A percentile compares a stretch with the other conserved stretches of the same genome.
These are phyloP conservation scores for Coptodon bakossiorum DNA, from an alignment of 2,113 vertebrate species.

Conservation along the genomic window DNA sequence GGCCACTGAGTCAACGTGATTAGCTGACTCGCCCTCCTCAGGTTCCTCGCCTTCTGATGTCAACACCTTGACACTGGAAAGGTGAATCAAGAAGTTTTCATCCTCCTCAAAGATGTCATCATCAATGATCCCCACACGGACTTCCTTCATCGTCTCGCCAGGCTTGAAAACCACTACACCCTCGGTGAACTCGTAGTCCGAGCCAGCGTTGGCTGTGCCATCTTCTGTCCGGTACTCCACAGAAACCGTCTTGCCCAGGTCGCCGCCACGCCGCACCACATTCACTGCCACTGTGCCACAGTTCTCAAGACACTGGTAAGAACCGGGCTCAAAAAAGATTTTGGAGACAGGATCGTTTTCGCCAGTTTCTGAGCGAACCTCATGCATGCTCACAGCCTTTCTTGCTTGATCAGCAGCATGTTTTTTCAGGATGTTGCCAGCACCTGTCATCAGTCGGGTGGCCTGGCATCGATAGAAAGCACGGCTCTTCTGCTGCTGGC, in stretches of 20 bases:
- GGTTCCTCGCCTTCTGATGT: conserved; percentile 72
- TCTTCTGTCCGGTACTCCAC: conserved; percentile 97
- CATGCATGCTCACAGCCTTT: conserved; percentile 96
- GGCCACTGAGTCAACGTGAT: conserved; percentile 77
- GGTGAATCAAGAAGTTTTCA: conserved; percentile 96
- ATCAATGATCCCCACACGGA: conserved; percentile 93
- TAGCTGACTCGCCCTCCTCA: conserved; percentile 59
- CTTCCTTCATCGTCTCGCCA: conserved; percentile 90
- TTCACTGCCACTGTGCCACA: conserved; percentile 92
- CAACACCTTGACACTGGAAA: conserved; percentile 83
- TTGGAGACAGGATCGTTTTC: conserved; percentile 90
- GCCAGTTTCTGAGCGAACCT: conserved; percentile 81
- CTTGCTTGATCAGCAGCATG: conserved; percentile 96
- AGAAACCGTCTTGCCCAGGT: conserved; percentile 82
- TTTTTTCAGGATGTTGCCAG: conserved; percentile 96
- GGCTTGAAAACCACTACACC: conserved; percentile 92
- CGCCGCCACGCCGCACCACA: conserved; percentile 84
- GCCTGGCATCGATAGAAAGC: conserved; percentile 98
- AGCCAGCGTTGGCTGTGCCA: conserved; percentile 93
- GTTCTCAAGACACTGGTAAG: conserved; percentile 98
- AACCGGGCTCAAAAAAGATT: conserved; percentile 90
- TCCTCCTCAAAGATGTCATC: conserved; percentile 99
- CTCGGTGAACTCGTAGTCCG: conserved; percentile 98
- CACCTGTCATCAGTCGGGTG: conserved; percentile 94
- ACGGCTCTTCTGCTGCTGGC: conserved; percentile 96